phyloP scores from a whole-genome alignment of 1,140 invertebrate species.

The Ostrea edulis region DNA sequence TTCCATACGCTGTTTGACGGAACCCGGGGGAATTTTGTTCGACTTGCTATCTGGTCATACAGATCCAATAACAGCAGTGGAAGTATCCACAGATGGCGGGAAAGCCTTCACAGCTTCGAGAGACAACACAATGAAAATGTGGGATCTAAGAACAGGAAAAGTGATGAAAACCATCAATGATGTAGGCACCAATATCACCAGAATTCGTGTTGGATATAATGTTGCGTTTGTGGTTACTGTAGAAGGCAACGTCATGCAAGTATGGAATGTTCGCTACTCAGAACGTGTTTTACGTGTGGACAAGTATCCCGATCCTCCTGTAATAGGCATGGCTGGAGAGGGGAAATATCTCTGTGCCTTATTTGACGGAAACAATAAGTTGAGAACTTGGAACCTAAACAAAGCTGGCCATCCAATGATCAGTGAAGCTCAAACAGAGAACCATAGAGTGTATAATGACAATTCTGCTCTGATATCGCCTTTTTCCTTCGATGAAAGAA shows the following conservation, averaged over 20 bases:
- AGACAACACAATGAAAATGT: conserved; percentile 76
- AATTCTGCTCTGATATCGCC: conserved; percentile 68
- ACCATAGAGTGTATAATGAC: conserved; percentile 71
- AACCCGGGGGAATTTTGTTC: conserved; percentile 75
- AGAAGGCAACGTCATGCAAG: conserved; percentile 68
- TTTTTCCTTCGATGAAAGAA: conserved; percentile 65
- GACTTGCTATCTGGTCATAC: conserved; percentile 76
- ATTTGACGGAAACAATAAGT: conserved; percentile 74
- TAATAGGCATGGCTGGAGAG: conserved; percentile 69
- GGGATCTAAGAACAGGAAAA: conserved; percentile 74
- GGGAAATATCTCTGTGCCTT: conserved; percentile 71
- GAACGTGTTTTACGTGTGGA: conserved; percentile 65
- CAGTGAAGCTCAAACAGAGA: conserved; percentile 65
- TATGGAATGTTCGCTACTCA: conserved; percentile 70
- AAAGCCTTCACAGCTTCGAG: conserved; percentile 72
- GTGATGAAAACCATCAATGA: conserved; percentile 73
- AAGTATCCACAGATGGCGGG: conserved; percentile 73
- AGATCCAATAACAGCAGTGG: conserved; percentile 74
- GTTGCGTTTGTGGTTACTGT: conserved; percentile 71
- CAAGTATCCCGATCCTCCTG: conserved; percentile 72
- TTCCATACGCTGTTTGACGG: conserved; percentile 73
- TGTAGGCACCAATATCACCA: conserved; percentile 69
- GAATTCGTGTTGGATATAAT: conserved; percentile 66
- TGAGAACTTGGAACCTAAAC: conserved; percentile 73
- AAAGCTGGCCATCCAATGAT: conserved; percentile 59